Evolutionary conservation across 1,140 invertebrate genomes (phyloP), one percentile per base, ranked within the genome.

Genomic region (Drosophila littoralis): DNA sequence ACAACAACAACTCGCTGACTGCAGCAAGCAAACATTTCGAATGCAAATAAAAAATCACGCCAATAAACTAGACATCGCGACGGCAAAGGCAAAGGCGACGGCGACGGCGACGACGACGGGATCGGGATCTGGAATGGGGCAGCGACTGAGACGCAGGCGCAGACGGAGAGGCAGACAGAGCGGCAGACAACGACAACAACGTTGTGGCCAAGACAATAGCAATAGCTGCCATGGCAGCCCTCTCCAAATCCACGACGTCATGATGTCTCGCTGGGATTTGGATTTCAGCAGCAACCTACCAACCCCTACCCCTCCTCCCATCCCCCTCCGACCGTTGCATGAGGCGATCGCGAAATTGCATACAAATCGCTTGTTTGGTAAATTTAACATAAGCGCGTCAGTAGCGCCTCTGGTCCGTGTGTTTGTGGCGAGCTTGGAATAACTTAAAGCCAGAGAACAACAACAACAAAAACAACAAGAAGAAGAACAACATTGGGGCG

Each of bases 11-110:
- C 57, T 57, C 10, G 54, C 32, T 28, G 22, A 46, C 17, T 52
- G 60, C 4, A 46, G 36, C 55, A 59, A 63, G 36, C 43, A 77
- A 67, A 81, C 71, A 79, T 84, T 89, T 86, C 72, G 77, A 91
- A 86, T 86, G 81, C 84, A 91, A 91, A 91, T 91, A 91, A 89
- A 91, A 91, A 91, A 81, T 91, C 79, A 77, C 90, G 89, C 84
- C 90, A 91, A 91, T 91, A 91, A 91, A 91, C 89, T 91, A 91
- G 89, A 91, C 90, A 82, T 80, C 52, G 71, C 84, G 89, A 85
- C 88, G 81, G 63, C 82, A 75, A 15, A 48, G 57, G 58, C 60
- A 42, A 42, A 8, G 36, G 38, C 38, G n/a, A 12, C 1, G 38
- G 46, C 45, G 17, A 51, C n/a, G 50, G 8, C n/a, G 28, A 10